Conservation (phyloP, 2,888 invertebrate species). For the Chesias legatella region DNA sequence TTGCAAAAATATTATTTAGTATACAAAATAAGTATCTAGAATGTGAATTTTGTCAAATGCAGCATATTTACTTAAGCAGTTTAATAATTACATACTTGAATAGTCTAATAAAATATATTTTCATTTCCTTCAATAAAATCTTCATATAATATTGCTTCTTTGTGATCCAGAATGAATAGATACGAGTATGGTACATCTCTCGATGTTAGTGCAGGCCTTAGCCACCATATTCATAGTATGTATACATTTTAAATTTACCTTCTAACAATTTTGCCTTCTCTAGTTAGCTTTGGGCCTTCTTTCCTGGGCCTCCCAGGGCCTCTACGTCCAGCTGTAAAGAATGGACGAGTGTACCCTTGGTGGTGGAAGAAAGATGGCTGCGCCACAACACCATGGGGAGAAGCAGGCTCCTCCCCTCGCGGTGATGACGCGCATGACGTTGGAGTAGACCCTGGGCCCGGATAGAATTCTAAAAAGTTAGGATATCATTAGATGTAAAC, state of each 20-base stretch:
- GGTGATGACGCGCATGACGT: slow-evolving; percentile 84
- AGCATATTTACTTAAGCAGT: no score
- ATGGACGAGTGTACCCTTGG: slow-evolving; percentile 67
- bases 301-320: slow-evolving; percentile 91
- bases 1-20: no score
- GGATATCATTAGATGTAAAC: slow-evolving; percentile 12
- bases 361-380: slow-evolving; percentile 71
- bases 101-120: no score
- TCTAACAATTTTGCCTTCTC: slow-evolving; percentile 74
- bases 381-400: slow-evolving; percentile 73
- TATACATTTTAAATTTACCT: slow-evolving; percentile 44
- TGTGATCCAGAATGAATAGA: no score
- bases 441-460: slow-evolving; percentile 84
- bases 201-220: no score
- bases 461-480: slow-evolving; percentile 62
- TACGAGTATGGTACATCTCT: no score
- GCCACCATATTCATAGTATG: no score
- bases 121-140: no score
- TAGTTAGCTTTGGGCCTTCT: slow-evolving; percentile 81
- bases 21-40: no score
- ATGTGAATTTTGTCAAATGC: no score
- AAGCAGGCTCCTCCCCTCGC: slow-evolving; percentile 81
- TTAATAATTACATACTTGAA: no score
- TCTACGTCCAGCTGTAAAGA: slow-evolving; percentile 81
- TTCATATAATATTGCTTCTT: no score